Evolutionary conservation across 1,140 invertebrate species (phyloP).

Genomic region (Sitobion miscanthi): DNA sequence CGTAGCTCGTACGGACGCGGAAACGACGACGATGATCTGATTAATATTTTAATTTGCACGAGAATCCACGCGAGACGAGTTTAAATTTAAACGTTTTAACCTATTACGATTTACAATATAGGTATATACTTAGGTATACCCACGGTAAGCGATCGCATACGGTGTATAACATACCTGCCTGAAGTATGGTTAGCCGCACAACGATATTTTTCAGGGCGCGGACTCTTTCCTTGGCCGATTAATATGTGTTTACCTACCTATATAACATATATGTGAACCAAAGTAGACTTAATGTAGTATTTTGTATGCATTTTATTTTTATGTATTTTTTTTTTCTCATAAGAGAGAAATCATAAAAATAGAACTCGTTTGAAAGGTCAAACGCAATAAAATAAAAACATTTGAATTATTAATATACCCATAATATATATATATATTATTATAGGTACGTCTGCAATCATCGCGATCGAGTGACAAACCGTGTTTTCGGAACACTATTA

Average conservation of each 20-base stretch:
- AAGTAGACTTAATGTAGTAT: background rate
- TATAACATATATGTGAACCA: background rate
- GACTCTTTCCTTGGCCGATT: background rate
- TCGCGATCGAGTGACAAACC: background rate
- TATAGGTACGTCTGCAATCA: background rate
- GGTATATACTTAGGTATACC: no score
- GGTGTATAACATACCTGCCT: background rate
- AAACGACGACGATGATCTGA: background rate
- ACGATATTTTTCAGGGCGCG: background rate
- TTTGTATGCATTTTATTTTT: slow-evolving; percentile 7
- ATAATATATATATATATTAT: background rate
- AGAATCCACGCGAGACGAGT: background rate
- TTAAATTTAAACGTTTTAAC: background rate
- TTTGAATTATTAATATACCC: background rate
- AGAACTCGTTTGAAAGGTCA: slow-evolving; percentile 14
- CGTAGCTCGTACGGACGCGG: background rate
- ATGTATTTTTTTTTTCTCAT: background rate
- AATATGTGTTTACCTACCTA: background rate
- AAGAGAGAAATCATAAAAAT: slow-evolving; percentile 9
- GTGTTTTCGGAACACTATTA: background rate
- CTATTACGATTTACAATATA: background rate
- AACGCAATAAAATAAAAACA: background rate
- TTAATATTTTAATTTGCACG: background rate
- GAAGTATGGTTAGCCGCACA: background rate
- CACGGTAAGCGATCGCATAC: background rate